Evolutionary conservation across 2,888 invertebrate genomes (phyloP).

Genomic region (Heliconius aoede): DNA sequence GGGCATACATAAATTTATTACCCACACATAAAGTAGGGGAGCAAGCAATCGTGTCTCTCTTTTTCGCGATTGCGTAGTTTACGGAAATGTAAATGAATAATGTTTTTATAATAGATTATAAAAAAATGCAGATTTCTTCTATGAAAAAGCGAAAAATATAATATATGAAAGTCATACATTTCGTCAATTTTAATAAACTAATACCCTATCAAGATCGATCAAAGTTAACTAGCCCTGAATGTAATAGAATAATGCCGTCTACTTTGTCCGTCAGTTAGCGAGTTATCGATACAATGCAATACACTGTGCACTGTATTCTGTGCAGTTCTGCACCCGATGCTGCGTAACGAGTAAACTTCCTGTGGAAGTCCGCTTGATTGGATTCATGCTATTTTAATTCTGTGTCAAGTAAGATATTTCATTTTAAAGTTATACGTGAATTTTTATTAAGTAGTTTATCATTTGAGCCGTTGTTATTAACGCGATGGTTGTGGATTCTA

Average conservation of each 20-base stretch:
- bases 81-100: no score
- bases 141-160: neutral
- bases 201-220: slow-evolving; percentile 9
- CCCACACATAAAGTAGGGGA: no score
- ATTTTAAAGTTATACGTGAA: no score
- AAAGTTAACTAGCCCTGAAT: neutral
- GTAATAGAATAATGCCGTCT: slow-evolving; percentile 20
- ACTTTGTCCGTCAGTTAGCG: slow-evolving; percentile 25
- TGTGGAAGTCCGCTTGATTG: slow-evolving; percentile 35
- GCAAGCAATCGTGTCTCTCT: no score
- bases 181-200: neutral
- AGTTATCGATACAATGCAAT: slow-evolving; percentile 23
- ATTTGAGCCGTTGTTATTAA: no score
- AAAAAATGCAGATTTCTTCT: neutral
- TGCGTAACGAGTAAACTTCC: slow-evolving; percentile 39
- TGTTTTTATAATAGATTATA: neutral
- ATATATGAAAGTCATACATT: neutral
- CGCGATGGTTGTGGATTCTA: no score
- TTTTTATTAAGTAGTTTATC: no score
- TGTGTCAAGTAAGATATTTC: slow-evolving; percentile 28
- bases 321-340: slow-evolving; percentile 24
- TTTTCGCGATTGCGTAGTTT: no score
- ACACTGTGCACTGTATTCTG: slow-evolving; percentile 3
- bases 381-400: slow-evolving; percentile 40
- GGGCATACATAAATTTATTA: no score